These are phyloP conservation scores for Apteryx owenii DNA, from an alignment of 2,113 vertebrate genomes.

Conservation along the genomic window DNA sequence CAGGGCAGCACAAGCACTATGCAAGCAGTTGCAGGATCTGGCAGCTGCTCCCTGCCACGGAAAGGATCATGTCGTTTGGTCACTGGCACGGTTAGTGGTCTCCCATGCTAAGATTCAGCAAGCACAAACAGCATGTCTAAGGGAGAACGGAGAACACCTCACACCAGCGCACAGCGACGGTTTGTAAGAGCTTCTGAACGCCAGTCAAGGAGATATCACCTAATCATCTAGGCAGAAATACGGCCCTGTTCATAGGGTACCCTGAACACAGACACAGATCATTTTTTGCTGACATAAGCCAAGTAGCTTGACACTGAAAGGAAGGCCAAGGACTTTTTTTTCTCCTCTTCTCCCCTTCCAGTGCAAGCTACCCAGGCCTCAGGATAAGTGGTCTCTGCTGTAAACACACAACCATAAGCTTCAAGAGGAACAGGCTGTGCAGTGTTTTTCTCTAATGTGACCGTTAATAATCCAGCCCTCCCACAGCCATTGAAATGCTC, in stretches of 20 bases:
- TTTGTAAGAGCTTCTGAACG: not conserved
- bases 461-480: conserved; percentile 14
- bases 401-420: not conserved
- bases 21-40: not conserved
- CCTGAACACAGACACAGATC: not conserved
- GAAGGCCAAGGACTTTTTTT: not conserved
- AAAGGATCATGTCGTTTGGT: not conserved
- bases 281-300: not conserved
- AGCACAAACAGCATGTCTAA: not conserved
- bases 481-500: not conserved
- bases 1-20: not conserved
- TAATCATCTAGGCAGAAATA: not conserved
- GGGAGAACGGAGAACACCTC: not conserved
- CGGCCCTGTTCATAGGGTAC: not conserved
- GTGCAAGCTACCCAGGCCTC: not conserved
- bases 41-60: not conserved
- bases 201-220: not conserved
- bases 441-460: not conserved
- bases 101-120: not conserved
- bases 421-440: not conserved
- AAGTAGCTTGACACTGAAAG: not conserved
- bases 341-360: not conserved
- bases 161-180: not conserved
- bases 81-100: not conserved
- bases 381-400: not conserved